phyloP scores from a whole-genome alignment of 2,888 invertebrate genomes.

The Agrochola circellaris region DNA sequence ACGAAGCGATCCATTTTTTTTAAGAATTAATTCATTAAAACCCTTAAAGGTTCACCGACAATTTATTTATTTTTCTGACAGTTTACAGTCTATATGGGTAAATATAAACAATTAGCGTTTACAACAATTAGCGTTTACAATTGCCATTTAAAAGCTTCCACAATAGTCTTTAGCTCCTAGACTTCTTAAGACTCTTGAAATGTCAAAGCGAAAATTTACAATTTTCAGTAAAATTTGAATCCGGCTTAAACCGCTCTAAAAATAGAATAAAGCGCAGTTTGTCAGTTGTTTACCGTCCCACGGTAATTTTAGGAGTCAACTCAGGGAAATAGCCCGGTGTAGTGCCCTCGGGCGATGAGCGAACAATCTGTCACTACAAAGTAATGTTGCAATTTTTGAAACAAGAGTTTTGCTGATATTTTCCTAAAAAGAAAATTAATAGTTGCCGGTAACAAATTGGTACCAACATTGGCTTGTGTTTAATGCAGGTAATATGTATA shows the following conservation, averaged over 20 bases:
- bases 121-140: no score
- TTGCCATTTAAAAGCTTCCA: no score
- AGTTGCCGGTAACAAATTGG: background rate
- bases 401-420: background rate
- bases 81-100: no score
- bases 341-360: constrained; percentile 35
- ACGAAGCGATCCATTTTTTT: background rate
- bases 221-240: background rate
- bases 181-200: background rate
- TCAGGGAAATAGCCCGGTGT: constrained; percentile 44
- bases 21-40: background rate
- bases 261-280: constrained; percentile 46
- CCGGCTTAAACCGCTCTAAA: constrained; percentile 16
- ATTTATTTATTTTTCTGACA: no score
- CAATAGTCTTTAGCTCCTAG: no score
- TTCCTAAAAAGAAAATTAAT: background rate
- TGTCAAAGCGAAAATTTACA: background rate
- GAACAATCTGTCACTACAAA: constrained; percentile 50
- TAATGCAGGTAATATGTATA: background rate
- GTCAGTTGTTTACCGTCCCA: constrained; percentile 51
- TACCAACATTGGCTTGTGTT: background rate
- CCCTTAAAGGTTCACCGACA: no score
- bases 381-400: constrained; percentile 40
- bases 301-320: constrained; percentile 56
- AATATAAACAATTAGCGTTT: no score